Conservation (phyloP, 2,113 vertebrate species). For the Micronycteris hirsuta region DNA sequence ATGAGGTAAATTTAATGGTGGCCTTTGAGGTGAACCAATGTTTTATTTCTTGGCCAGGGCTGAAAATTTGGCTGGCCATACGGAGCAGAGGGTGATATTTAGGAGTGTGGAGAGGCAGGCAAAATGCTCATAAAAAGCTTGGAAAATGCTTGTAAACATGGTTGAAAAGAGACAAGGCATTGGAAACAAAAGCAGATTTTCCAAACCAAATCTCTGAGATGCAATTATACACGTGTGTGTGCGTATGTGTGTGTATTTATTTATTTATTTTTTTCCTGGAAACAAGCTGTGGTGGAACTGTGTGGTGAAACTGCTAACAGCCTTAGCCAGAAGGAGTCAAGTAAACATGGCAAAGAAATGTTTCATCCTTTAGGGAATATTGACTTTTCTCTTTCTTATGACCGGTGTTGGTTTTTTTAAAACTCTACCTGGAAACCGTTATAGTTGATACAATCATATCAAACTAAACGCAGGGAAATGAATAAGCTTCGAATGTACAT, state of each 20-base stretch:
- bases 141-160: slow-evolving; percentile 51
- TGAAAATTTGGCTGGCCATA: slow-evolving; percentile 8
- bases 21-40: slow-evolving; percentile 54
- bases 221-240: slow-evolving; percentile 29
- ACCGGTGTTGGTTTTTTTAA: not conserved
- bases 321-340: slow-evolving; percentile 51
- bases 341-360: slow-evolving; percentile 53
- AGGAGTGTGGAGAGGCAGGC: slow-evolving; percentile 46
- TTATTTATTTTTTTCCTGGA: slow-evolving; percentile 38
- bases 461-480: slow-evolving; percentile 26
- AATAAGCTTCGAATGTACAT: slow-evolving; percentile 20
- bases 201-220: slow-evolving; percentile 58
- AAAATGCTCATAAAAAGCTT: slow-evolving; percentile 21
- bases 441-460: slow-evolving; percentile 47
- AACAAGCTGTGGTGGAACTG: slow-evolving; percentile 48
- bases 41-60: slow-evolving; percentile 28
- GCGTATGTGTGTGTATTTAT: no score
- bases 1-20: slow-evolving; percentile 65
- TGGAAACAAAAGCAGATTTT: slow-evolving; percentile 66
- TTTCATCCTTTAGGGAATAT: slow-evolving; percentile 63
- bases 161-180: slow-evolving; percentile 40
- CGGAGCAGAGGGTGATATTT: slow-evolving; percentile 55
- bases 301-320: slow-evolving; percentile 44
- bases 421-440: slow-evolving; percentile 31
- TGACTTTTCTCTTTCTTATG: slow-evolving; percentile 53